Conservation (phyloP, 1,140 invertebrate genomes). For the Bilobella aurantiaca region DNA sequence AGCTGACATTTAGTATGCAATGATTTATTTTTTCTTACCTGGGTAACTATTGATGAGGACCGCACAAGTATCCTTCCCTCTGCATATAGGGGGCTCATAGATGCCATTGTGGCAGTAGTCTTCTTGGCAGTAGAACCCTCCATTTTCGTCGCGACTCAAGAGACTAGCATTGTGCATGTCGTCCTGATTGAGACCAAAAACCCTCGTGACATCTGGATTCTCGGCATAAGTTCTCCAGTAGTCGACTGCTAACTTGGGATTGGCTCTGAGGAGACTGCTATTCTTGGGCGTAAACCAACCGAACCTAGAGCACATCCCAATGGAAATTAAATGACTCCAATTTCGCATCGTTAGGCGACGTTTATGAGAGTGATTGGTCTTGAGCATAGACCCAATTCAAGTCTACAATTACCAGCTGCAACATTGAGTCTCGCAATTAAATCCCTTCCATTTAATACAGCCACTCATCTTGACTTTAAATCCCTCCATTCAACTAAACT, state of each 20-base stretch:
- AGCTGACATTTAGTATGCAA: not conserved
- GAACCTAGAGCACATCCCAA: slow-evolving; percentile 43
- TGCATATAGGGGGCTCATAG: slow-evolving; percentile 49
- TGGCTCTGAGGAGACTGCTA: slow-evolving; percentile 15
- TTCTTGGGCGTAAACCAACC: slow-evolving; percentile 58
- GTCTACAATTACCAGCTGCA: no score
- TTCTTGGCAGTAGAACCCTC: slow-evolving; percentile 43
- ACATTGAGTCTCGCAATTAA: no score
- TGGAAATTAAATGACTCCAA: not conserved
- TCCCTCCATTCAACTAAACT: no score
- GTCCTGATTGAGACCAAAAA: slow-evolving; percentile 14
- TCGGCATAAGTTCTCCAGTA: slow-evolving; percentile 37
- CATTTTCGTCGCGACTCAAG: slow-evolving; percentile 14
- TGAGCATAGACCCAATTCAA: no score
- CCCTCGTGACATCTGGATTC: slow-evolving; percentile 24
- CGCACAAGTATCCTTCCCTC: slow-evolving; percentile 43
- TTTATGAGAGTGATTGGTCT: no score
- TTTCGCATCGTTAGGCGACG: not conserved
- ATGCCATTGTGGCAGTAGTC: slow-evolving; percentile 47
- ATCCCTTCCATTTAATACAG: no score
- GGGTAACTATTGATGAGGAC: slow-evolving; percentile 48
- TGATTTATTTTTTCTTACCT: slow-evolving; percentile 35
- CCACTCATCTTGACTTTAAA: no score
- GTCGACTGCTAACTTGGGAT: slow-evolving; percentile 28
- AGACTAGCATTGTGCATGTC: slow-evolving; percentile 10